These are phyloP conservation scores for Rana temporaria DNA, from an alignment of 2,113 vertebrate species.

Conservation along the genomic window DNA sequence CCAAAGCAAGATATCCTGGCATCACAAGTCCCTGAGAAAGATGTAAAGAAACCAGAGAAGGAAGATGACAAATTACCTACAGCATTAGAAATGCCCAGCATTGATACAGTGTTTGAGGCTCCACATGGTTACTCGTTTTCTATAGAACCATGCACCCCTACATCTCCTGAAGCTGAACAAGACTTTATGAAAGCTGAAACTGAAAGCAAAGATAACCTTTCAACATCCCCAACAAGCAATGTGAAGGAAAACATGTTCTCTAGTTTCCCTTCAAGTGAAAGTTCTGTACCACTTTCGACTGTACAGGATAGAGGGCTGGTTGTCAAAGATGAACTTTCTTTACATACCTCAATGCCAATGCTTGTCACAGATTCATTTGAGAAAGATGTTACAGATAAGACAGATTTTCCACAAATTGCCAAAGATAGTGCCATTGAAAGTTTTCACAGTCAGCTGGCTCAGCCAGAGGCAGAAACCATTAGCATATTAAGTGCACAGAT, in stretches of 20 bases:
- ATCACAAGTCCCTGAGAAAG: conserved; percentile 68
- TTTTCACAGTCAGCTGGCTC: conserved; percentile 58
- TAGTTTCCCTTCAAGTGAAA: conserved; percentile 65
- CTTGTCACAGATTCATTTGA: conserved; percentile 74
- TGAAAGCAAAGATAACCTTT: conserved; percentile 64
- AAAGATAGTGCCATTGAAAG: conserved; percentile 65
- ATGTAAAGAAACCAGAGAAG: conserved; percentile 61
- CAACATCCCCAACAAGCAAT: conserved; percentile 64
- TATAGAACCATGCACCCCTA: conserved; percentile 59
- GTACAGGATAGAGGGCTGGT: conserved; percentile 58
- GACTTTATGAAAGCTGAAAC: conserved; percentile 1
- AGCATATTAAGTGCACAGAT: conserved; percentile 47
- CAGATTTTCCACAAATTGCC: conserved; percentile 65
- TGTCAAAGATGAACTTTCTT: conserved; percentile 65
- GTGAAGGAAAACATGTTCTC: conserved; percentile 65
- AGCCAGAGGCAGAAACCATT: conserved; percentile 55
- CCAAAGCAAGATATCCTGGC: conserved; percentile 73
- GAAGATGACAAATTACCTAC: conserved; percentile 65
- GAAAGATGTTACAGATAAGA: conserved; percentile 67
- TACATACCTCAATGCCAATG: conserved; percentile 64
- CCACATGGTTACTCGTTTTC: conserved; percentile 58
- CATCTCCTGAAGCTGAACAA: conserved; percentile 30
- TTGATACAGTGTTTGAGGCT: conserved; percentile 50
- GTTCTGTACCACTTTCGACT: conserved; percentile 62
- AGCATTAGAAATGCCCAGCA: conserved; percentile 58